Base-by-base conservation (phyloP, 2,888 invertebrate species). In the Ditylenchus weischeri region DNA sequence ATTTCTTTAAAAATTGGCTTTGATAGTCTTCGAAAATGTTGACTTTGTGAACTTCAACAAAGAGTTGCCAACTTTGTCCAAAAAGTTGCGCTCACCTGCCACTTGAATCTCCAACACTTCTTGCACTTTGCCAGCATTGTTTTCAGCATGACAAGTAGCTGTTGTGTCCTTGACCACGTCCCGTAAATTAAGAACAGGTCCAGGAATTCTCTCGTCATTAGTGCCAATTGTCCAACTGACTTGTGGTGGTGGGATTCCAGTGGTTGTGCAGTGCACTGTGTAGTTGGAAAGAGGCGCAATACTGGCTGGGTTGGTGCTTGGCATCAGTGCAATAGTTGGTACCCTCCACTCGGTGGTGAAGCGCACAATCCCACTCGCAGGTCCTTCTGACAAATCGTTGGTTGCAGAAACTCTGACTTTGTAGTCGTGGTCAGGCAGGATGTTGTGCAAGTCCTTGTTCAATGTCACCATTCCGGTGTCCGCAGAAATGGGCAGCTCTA, bases 371-470 rank as follows among this genome's bases (percentile, higher is more conserved):
- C 76, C 79, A 29, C 78, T 78, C 15, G 78, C 76, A 0, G 82
- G 82, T 19, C 82, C 82, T 68, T 82, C 82, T 4, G 76, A 77
- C 47, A 78, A 73, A 67, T 82, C 82, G 54, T 82, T 82, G n/a
- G 77, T 80, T 0, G 81, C 79, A 10, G 80, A 75, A 48, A 81
- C 70, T 7, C 78, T 68, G 15, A 78, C 65, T 63, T 72, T 59
- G 49, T 72, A 72, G 23, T 65, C 68, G 47, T 61, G 64, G 29
- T 69, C 62, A 48, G 66, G 68, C 47, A 68, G 75, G 70, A 68
- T 59, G 15, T 73, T 69, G 66, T 75, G 70, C 62, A 71, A 71
- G 18, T 80, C 79, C 59, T 79, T 77, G 35, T 77, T 76, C 21
- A 81, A 62, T 10, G 73, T 75, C 18, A 78, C 62, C 7, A 69